Conservation (phyloP, 2,113 vertebrate species). For the Muntiacus muntjak region DNA sequence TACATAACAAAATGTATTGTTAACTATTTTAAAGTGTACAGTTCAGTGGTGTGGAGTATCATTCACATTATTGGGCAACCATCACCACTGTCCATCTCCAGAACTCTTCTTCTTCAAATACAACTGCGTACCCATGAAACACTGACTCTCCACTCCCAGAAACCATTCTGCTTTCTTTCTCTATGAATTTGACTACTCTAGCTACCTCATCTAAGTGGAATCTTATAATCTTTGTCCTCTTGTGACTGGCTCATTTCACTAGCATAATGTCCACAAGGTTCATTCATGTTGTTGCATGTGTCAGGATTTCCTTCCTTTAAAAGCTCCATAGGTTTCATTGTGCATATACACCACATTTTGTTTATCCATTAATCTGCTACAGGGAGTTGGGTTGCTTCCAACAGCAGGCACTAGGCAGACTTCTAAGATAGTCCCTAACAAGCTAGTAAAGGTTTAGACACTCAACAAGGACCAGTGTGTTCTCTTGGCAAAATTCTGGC, state of each 20-base stretch:
- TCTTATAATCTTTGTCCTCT: neutral
- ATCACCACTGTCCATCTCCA: neutral
- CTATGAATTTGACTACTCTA: neutral
- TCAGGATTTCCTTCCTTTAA: neutral
- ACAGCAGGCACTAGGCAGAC: neutral
- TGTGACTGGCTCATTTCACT: neutral
- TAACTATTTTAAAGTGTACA: neutral
- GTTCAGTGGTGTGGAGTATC: neutral
- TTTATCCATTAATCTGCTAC: neutral
- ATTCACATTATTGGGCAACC: neutral
- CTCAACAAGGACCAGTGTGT: neutral
- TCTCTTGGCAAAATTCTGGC: neutral
- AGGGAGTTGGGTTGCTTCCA: neutral
- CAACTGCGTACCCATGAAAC: neutral
- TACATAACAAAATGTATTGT: neutral
- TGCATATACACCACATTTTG: neutral
- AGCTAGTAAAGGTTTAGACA: neutral
- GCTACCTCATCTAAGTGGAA: neutral
- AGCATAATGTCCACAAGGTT: neutral
- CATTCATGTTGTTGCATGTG: neutral
- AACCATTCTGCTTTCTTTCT: neutral
- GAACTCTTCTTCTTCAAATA: neutral
- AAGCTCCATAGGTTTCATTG: neutral
- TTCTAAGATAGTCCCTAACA: neutral
- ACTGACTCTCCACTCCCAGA: neutral